These are phyloP conservation scores for Paralvinella palmiformis DNA, from an alignment of 1,140 invertebrate genomes.

Conservation along the genomic window DNA sequence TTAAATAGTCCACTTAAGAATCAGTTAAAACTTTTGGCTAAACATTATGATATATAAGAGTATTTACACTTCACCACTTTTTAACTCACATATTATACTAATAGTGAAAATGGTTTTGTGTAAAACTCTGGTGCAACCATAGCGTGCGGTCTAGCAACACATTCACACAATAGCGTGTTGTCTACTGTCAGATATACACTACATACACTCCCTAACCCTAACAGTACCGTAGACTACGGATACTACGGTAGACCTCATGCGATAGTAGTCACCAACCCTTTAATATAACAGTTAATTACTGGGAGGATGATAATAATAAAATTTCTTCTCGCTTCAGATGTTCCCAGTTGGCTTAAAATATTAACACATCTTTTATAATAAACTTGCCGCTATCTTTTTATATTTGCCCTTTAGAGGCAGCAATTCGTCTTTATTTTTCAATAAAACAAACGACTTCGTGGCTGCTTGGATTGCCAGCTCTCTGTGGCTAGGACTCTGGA, in stretches of 20 bases:
- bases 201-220: too few relatives aligned
- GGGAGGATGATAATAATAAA: background rate
- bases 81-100: too few relatives aligned
- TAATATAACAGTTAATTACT: background rate
- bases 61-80: background rate
- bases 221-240: too few relatives aligned
- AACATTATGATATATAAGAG: background rate
- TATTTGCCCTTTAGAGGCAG: constrained; percentile 18
- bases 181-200: too few relatives aligned
- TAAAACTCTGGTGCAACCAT: too few relatives aligned
- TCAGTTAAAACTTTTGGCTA: background rate
- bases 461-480: constrained; percentile 29
- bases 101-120: too few relatives aligned
- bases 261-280: background rate
- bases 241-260: background rate
- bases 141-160: too few relatives aligned
- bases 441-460: constrained; percentile 33
- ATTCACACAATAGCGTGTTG: too few relatives aligned
- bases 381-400: constrained; percentile 20
- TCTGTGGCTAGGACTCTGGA: constrained; percentile 31
- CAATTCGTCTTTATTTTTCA: constrained; percentile 35
- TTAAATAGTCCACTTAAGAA: background rate
- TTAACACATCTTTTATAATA: background rate
- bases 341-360: too few relatives aligned
- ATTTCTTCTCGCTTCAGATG: background rate